Conservation (phyloP, 2,888 invertebrate genomes). For the Tuberolachnus salignus region DNA sequence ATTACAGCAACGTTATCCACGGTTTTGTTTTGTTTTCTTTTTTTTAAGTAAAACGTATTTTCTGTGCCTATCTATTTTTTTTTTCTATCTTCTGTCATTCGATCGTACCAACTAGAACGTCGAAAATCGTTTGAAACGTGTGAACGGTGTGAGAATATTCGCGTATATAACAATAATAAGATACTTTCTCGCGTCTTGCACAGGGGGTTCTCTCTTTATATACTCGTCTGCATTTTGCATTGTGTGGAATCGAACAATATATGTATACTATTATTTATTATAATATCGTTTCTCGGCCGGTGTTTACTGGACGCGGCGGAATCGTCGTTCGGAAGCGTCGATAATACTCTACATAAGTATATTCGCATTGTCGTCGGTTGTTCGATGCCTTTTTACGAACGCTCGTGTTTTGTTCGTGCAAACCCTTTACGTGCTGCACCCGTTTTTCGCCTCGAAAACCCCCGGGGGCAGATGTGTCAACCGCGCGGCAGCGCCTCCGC, state of each 20-base stretch:
- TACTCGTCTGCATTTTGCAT: neutral
- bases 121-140: neutral
- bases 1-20: too few species aligned
- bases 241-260: conserved; percentile 27
- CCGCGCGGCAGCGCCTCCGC: conserved; percentile 16
- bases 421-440: conserved; percentile 50
- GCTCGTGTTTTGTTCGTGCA: conserved; percentile 29
- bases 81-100: too few species aligned
- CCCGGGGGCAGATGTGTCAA: conserved; percentile 34
- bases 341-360: neutral
- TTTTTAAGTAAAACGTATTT: too few species aligned
- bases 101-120: too few species aligned
- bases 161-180: neutral
- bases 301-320: conserved; percentile 34
- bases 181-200: conserved; percentile 9
- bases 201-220: neutral
- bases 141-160: neutral
- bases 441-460: conserved; percentile 25
- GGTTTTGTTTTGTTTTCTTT: too few species aligned
- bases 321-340: conserved; percentile 34
- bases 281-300: conserved; percentile 26
- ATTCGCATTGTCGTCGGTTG: neutral
- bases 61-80: too few species aligned
- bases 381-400: neutral
- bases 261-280: too few species aligned